phyloP scores from a whole-genome alignment of 35 echinoderm and acorn worm species.

The Hemicentrotus pulcherrimus region DNA sequence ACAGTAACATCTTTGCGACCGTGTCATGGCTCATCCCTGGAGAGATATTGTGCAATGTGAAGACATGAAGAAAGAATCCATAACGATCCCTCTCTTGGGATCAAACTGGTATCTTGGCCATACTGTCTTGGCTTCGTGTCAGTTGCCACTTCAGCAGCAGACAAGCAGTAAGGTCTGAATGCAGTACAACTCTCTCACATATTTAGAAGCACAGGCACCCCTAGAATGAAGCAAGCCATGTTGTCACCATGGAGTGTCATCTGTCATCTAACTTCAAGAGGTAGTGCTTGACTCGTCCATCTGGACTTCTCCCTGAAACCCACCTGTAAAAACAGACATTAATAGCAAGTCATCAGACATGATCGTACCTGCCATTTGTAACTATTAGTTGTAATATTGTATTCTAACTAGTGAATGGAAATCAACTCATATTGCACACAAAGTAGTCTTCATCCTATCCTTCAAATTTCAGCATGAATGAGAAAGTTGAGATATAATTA shows the following conservation, averaged over 20 bases:
- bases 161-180: not conserved
- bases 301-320: conserved; percentile 64
- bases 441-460: too few species aligned
- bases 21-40: not conserved
- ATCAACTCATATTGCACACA: too few species aligned
- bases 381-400: too few species aligned
- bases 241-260: not conserved
- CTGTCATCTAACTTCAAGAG: conserved; percentile 52
- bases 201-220: not conserved
- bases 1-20: not conserved
- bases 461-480: too few species aligned
- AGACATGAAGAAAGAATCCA: not conserved
- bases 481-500: too few species aligned
- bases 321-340: conserved; percentile 25
- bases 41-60: not conserved
- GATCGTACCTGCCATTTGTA: too few species aligned
- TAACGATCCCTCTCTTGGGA: not conserved
- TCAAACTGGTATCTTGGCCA: not conserved
- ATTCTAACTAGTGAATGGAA: too few species aligned
- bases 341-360: not conserved
- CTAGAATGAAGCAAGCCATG: not conserved
- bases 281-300: conserved; percentile 66
- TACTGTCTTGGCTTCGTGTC: not conserved
- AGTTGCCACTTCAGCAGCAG: not conserved
- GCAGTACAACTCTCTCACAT: not conserved